phyloP scores from a whole-genome alignment of 37 sponge, comb jelly and placozoan genomes.

The Cladorhizidae sp. region DNA sequence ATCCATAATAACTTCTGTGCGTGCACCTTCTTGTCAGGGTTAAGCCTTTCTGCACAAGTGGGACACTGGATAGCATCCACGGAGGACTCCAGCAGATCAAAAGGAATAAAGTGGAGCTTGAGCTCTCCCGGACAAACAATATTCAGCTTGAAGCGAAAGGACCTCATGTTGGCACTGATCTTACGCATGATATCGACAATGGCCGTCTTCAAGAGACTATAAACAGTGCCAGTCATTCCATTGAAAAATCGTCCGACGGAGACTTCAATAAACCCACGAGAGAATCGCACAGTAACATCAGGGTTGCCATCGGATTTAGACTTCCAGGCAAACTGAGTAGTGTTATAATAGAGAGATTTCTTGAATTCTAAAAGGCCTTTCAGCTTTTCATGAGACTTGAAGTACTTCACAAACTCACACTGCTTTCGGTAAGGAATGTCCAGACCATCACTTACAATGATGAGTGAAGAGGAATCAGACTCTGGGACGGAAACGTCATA shows the following conservation, averaged over 20 bases:
- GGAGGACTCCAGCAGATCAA: neutral
- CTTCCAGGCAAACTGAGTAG: neutral
- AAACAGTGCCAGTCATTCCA: neutral
- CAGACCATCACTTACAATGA: neutral
- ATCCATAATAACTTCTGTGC: neutral
- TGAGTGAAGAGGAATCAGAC: neutral
- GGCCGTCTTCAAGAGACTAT: constrained; percentile 5
- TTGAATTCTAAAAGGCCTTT: neutral
- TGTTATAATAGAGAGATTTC: neutral
- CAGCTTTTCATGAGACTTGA: neutral
- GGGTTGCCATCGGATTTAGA: neutral
- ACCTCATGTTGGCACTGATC: neutral
- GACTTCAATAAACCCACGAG: neutral
- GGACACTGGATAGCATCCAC: neutral
- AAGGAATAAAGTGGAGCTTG: constrained; percentile 12
- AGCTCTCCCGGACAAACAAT: neutral
- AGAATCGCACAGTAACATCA: neutral
- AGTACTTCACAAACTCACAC: neutral
- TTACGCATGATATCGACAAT: neutral
- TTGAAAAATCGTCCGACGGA: neutral
- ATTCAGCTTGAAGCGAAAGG: neutral
- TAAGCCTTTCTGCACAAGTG: neutral
- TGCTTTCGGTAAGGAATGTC: neutral
- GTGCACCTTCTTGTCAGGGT: neutral
- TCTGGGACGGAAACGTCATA: neutral